Conservation (phyloP, 2,797 vertebrate species). For the Saxicola maurus region DNA sequence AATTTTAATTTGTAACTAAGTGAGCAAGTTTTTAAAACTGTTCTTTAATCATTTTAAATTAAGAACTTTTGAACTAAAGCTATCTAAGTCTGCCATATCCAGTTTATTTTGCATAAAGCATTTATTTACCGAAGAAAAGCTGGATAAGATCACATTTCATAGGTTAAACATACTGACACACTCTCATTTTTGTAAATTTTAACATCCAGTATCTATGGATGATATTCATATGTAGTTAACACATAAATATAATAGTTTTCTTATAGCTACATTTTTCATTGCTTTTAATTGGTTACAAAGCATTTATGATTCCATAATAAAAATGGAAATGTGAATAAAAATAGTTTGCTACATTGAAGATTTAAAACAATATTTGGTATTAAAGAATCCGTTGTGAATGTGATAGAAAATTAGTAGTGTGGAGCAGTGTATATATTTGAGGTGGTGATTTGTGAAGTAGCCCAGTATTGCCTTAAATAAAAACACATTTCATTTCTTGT, state of each 20-base stretch:
- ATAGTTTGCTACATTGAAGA: slow-evolving; percentile 76
- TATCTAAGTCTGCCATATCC: slow-evolving; percentile 69
- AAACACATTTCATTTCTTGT: slow-evolving; percentile 82
- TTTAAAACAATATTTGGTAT: slow-evolving; percentile 76
- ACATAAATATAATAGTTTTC: slow-evolving; percentile 67
- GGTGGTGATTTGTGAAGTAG: slow-evolving; percentile 85
- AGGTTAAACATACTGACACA: slow-evolving; percentile 53
- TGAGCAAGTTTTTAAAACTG: slow-evolving; percentile 76
- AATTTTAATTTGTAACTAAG: slow-evolving; percentile 82
- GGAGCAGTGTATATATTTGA: slow-evolving; percentile 81
- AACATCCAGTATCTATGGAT: slow-evolving; percentile 62
- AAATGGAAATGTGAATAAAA: slow-evolving; percentile 76
- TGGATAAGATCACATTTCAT: slow-evolving; percentile 66
- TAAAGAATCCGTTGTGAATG: slow-evolving; percentile 75
- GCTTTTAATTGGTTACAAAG: slow-evolving; percentile 72
- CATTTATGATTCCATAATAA: slow-evolving; percentile 71
- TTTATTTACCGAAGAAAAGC: slow-evolving; percentile 66
- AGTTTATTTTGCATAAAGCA: slow-evolving; percentile 71
- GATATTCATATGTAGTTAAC: slow-evolving; percentile 64
- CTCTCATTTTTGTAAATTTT: slow-evolving; percentile 71
- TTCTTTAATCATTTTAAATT: slow-evolving; percentile 75
- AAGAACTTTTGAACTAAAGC: slow-evolving; percentile 73
- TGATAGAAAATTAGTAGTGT: slow-evolving; percentile 80
- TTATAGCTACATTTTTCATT: slow-evolving; percentile 65
- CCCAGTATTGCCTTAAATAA: slow-evolving; percentile 87